A percentile compares a stretch with the other conserved stretches of the same genome.
Conservation (phyloP, 2,113 vertebrate species). For the Trogon surrucura region DNA sequence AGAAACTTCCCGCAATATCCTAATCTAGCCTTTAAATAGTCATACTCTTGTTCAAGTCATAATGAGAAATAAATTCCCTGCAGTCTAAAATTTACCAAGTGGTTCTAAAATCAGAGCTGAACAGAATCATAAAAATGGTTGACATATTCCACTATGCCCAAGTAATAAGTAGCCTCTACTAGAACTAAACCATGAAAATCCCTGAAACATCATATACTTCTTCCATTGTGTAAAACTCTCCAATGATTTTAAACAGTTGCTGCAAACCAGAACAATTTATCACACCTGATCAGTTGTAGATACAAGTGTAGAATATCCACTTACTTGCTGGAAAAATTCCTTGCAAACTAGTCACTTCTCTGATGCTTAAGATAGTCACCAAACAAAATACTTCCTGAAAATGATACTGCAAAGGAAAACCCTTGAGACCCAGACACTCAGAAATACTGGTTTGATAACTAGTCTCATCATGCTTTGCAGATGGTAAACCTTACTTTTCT, state of each 20-base stretch:
- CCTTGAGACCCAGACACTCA: not conserved
- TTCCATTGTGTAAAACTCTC: not conserved
- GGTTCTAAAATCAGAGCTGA: not conserved
- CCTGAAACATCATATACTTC: not conserved
- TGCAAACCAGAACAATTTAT: not conserved
- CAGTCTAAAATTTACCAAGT: not conserved
- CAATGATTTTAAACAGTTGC: not conserved
- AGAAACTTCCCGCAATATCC: not conserved
- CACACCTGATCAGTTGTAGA: not conserved
- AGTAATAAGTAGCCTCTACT: not conserved
- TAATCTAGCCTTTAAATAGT: not conserved
- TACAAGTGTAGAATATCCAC: not conserved
- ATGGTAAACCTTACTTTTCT: not conserved
- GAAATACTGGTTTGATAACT: not conserved
- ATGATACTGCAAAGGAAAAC: not conserved
- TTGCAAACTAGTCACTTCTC: not conserved
- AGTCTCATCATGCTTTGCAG: not conserved
- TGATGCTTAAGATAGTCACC: not conserved
- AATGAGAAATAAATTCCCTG: not conserved
- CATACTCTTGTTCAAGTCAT: not conserved
- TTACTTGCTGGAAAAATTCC: not conserved
- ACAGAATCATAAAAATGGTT: not conserved
- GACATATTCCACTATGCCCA: not conserved
- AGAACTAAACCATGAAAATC: not conserved
- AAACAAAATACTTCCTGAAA: not conserved